Evolutionary conservation across 2,888 invertebrate genomes (phyloP), one percentile per base, ranked within the genome.

Genomic region (Drosophila robusta): DNA sequence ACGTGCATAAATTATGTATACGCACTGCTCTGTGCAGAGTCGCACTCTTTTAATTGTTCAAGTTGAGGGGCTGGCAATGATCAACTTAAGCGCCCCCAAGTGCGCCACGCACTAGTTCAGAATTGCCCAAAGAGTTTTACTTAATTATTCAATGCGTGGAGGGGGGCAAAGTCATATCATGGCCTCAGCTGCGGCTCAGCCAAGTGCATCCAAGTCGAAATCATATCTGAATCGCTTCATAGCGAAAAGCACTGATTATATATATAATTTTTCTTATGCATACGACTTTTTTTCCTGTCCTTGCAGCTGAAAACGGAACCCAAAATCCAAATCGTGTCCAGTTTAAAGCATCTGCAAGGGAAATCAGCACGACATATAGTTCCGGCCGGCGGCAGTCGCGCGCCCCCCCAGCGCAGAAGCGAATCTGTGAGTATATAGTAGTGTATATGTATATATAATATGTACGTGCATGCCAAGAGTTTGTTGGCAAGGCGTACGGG

Each of bases 51-150:
- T 51, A 46, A 52, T 36, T 52, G 24, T 24, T 39, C 9, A 46
- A 46, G 46, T 41, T 24, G 26, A 42, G n/a, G 26, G n/a, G 29
- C 26, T 26, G 51, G 14, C 62, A 49, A 26, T 58, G 26, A 34
- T 32, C 32, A 50, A 9, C 9, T n/a, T 0, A 41, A 22, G 46
- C 16, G 22, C 45, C 39, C 39, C 14, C 7, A 54, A 55, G 65
- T 63, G 42, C 55, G 64, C 49, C 39, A 66, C 66, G 66, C 64
- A 67, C 66, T 32, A 44, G 44, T 66, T 66, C 49, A 50, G 56
- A 66, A 55, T 66, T 62, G 29, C 52, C 41, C 16, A 63, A 65
- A 54, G 29, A 9, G 29, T 9, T 8, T 38, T 22, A 32, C 45
- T 47, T 46, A 51, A 58, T 42, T 65, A 49, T 60, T 42, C 38